A percentile compares a stretch with the other conserved stretches of the same genome.
These are phyloP conservation scores for Andricus grossulariae DNA, from an alignment of 1,140 invertebrate species.

Conservation along the genomic window DNA sequence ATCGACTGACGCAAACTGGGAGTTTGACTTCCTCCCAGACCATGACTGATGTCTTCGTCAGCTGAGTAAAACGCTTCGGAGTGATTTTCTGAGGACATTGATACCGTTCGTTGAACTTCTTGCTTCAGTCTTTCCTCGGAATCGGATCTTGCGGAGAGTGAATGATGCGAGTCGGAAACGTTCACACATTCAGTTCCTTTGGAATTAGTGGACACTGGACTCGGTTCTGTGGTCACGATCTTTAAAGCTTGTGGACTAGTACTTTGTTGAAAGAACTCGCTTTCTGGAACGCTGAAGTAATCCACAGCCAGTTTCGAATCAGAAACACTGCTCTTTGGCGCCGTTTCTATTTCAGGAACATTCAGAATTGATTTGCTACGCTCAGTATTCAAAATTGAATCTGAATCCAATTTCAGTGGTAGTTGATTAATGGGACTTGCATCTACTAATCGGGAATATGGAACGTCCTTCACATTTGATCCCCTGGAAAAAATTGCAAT, in stretches of 20 bases:
- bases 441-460: constrained; percentile 86
- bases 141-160: constrained; percentile 76
- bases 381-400: constrained; percentile 84
- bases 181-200: constrained; percentile 72
- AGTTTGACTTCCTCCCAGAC: constrained; percentile 74
- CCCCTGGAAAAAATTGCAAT: constrained; percentile 60
- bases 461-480: constrained; percentile 80
- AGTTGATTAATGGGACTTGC: constrained; percentile 76
- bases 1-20: constrained; percentile 82
- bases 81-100: constrained; percentile 91
- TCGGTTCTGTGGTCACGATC: constrained; percentile 60
- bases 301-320: constrained; percentile 88
- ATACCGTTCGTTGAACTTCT: constrained; percentile 87
- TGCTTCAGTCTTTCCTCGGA: constrained; percentile 77
- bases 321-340: constrained; percentile 83
- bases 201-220: constrained; percentile 60
- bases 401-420: constrained; percentile 84
- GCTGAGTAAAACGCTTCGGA: constrained; percentile 94
- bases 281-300: constrained; percentile 76
- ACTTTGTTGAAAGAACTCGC: constrained; percentile 57
- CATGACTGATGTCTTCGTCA: constrained; percentile 87
- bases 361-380: constrained; percentile 80
- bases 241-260: constrained; percentile 65
- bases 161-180: constrained; percentile 80
- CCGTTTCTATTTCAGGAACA: constrained; percentile 75